Conservation (phyloP, 2,797 vertebrate species). For the Acipenser transmontanus region DNA sequence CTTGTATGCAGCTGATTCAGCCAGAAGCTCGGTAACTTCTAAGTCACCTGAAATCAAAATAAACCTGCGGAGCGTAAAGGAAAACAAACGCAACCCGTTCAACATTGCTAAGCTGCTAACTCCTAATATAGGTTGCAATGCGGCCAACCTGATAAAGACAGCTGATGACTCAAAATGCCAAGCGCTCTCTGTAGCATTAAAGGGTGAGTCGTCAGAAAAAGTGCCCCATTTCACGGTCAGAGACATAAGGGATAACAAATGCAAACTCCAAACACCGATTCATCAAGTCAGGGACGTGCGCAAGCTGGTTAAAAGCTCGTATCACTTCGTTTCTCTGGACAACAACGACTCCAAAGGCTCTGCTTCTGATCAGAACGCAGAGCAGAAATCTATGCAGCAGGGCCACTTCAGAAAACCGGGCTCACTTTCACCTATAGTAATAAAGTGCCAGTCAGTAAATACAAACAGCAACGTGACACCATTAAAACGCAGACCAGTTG, state of each 20-base stretch:
- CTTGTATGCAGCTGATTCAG: conserved; percentile 32
- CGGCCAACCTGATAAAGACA: conserved; percentile 46
- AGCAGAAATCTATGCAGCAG: conserved; percentile 55
- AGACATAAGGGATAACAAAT: conserved; percentile 78
- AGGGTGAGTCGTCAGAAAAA: conserved; percentile 68
- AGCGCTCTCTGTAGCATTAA: conserved; percentile 44
- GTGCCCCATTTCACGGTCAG: conserved; percentile 84
- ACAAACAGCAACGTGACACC: conserved; percentile 50
- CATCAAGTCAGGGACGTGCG: conserved; percentile 92
- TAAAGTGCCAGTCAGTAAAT: conserved; percentile 84
- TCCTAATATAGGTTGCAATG: conserved; percentile 68
- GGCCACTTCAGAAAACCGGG: conserved; percentile 45
- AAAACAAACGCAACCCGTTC: conserved; percentile 64
- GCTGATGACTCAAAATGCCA: conserved; percentile 57
- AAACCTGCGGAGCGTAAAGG: conserved; percentile 70
- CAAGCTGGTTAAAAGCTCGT: conserved; percentile 88
- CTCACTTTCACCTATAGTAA: conserved; percentile 75
- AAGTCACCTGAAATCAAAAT: conserved; percentile 86
- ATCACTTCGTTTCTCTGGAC: conserved; percentile 72
- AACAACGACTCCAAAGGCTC: conserved; percentile 60
- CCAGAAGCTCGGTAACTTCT: conserved; percentile 33
- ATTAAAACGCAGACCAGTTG: conserved; percentile 29
- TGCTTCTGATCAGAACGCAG: conserved; percentile 51
- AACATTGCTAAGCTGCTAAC: conserved; percentile 86
- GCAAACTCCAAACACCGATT: conserved; percentile 76